Evolutionary conservation across 2,888 invertebrate genomes (phyloP), one percentile per base, ranked within the genome.

Genomic region (Cerceris rybyensis): DNA sequence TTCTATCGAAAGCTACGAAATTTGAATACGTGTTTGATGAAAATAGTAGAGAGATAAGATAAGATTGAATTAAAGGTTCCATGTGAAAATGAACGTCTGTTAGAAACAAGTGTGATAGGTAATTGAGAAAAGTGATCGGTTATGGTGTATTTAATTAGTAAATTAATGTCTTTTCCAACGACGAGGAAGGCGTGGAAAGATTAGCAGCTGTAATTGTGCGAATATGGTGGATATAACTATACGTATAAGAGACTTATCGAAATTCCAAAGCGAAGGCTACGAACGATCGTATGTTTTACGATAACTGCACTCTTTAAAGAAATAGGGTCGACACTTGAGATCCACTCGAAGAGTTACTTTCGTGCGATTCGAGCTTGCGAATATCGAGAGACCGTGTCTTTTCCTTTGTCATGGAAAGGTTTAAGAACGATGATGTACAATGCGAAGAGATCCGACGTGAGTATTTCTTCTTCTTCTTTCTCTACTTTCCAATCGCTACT

Each of bases 371-470:
- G 11, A 16, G 11, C 42, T 13, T 28, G 16, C 42, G 57, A 61
- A 57, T 50, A 17, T 9, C 14, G 54, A 57, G 8, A 16, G 57
- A n/a, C 57, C 42, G 63, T n/a, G 55, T 63, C 41, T 14, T 42
- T 73, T 17, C 43, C 4, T 71, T 76, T 63, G 76, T 76, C 71
- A 80, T 77, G 80, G 77, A 76, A 82, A 77, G 69, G 78, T 64
- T 60, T 70, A 60, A 66, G 65, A 79, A 81, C 74, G 71, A 83
- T 81, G 79, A 79, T 72, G 81, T 80, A 83, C 75, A 75, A 88
- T 88, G 88, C 87, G 80, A 81, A 88, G 88, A 82, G 77, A 84
- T 78, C 84, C 84, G 73, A 83, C 87, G 88, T 88, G 82, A 86
- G 88, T 88, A 81, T 55, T 46, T 16, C 28, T 28, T 28, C 28